Conservation (phyloP, 2,888 invertebrate species). For the Archips crataeganus region DNA sequence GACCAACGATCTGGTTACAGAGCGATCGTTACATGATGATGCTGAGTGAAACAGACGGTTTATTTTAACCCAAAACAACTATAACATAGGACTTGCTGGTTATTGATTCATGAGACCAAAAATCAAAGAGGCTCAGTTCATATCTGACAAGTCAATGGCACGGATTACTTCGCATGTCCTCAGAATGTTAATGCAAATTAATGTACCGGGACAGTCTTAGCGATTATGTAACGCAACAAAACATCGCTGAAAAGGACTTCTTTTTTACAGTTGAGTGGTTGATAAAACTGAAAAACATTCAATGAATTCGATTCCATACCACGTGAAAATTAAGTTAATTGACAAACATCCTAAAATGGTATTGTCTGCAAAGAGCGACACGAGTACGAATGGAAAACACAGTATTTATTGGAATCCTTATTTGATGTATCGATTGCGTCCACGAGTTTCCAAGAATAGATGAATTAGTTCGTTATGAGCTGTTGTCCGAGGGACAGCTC, state of each 20-base stretch:
- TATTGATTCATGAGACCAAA: not conserved
- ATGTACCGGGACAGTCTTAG: not conserved
- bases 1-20: no score
- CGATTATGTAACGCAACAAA: not conserved
- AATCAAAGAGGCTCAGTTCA: not conserved
- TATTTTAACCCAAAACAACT: no score
- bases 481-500: constrained; percentile 3
- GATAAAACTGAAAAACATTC: not conserved
- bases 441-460: constrained; percentile 37
- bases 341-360: not conserved
- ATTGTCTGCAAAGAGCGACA: not conserved
- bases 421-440: constrained; percentile 48
- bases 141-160: not conserved
- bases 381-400: constrained; percentile 2
- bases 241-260: not conserved
- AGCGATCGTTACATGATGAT: no score
- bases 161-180: not conserved
- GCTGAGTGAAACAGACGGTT: no score
- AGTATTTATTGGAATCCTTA: constrained; percentile 43
- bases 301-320: not conserved
- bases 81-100: no score
- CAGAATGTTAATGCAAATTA: not conserved
- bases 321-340: not conserved
- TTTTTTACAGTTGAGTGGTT: not conserved
- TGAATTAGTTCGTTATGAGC: constrained; percentile 21